Evolutionary conservation across 2,888 invertebrate genomes (phyloP).

Genomic region (Archips xylosteana): DNA sequence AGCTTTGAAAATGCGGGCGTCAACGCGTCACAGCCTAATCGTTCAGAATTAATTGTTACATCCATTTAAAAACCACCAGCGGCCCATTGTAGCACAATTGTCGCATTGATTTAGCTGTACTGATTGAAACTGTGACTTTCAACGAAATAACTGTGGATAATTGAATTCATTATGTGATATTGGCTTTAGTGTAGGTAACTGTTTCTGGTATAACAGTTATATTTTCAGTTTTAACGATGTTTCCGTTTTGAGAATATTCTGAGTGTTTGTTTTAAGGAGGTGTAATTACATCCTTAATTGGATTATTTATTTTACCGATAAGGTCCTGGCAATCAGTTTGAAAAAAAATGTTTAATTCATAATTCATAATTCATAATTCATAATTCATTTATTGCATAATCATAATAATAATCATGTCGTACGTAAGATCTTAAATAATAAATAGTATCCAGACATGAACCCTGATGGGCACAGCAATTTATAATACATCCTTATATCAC

Average conservation of each 20-base stretch:
- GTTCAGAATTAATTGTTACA: conserved; percentile 85
- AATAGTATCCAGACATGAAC: too few species aligned
- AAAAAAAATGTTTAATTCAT: background rate
- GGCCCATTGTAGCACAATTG: conserved; percentile 77
- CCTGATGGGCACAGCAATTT: too few species aligned
- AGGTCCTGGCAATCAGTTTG: background rate
- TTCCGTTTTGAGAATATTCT: background rate
- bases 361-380: too few species aligned
- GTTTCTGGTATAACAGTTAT: background rate
- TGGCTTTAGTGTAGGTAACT: background rate
- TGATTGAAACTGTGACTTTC: conserved; percentile 72
- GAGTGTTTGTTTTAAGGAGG: conserved; percentile 1
- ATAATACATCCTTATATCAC: too few species aligned
- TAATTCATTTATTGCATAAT: too few species aligned
- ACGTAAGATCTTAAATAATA: too few species aligned
- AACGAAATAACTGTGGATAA: conserved; percentile 58
- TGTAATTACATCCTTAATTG: conserved; percentile 4
- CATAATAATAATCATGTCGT: too few species aligned
- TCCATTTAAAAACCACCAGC: conserved; percentile 83
- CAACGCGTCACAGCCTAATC: conserved; percentile 71
- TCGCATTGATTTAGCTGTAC: conserved; percentile 70
- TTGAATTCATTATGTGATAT: conserved; percentile 30
- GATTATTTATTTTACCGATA: background rate
- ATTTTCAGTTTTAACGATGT: background rate
- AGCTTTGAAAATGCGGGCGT: conserved; percentile 80